These are phyloP conservation scores for Trissolcus brochymenae DNA, from an alignment of 2,888 invertebrate genomes.

Conservation along the genomic window DNA sequence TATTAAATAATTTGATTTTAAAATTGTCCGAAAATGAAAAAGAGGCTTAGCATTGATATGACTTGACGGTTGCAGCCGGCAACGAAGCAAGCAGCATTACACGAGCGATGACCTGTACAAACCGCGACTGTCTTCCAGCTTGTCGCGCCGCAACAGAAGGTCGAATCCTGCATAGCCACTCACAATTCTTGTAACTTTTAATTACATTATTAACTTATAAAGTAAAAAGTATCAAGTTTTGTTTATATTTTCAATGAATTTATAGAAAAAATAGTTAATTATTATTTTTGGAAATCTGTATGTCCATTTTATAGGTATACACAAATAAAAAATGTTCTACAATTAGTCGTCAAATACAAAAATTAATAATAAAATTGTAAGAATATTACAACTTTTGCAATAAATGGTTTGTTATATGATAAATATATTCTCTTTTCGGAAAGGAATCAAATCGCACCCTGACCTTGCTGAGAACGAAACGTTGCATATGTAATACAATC, in stretches of 20 bases:
- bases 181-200: slow-evolving; percentile 28
- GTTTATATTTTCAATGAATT: neutral
- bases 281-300: neutral
- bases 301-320: neutral
- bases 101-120: slow-evolving; percentile 85
- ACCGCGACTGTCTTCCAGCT: slow-evolving; percentile 79
- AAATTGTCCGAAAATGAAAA: too few species aligned
- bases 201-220: neutral
- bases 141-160: slow-evolving; percentile 78
- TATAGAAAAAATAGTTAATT: neutral
- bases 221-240: neutral
- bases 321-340: neutral
- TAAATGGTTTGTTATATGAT: too few species aligned
- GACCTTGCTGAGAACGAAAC: too few species aligned
- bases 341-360: too few species aligned
- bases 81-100: slow-evolving; percentile 79
- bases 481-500: too few species aligned
- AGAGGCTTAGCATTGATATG: neutral
- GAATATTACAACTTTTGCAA: too few species aligned
- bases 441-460: too few species aligned
- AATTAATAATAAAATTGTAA: too few species aligned
- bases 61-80: slow-evolving; percentile 64
- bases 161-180: slow-evolving; percentile 73
- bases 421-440: too few species aligned
- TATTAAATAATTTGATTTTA: too few species aligned